phyloP scores from a whole-genome alignment of 2,113 vertebrate genomes.

The Cyanistes caeruleus region DNA sequence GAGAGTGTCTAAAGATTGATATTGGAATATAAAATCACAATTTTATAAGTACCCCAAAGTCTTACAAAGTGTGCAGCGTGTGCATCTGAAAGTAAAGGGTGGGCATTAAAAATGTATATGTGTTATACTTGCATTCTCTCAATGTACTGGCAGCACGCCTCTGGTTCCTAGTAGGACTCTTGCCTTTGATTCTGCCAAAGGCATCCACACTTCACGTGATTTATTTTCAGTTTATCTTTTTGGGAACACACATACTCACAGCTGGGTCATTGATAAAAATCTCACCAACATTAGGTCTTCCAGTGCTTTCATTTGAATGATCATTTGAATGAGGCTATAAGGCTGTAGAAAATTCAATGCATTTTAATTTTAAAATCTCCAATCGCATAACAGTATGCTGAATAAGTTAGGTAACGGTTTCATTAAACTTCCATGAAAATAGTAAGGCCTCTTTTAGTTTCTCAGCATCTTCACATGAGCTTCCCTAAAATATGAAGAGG shows the following conservation, averaged over 20 bases:
- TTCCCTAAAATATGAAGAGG: constrained; percentile 6
- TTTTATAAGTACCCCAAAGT: not conserved
- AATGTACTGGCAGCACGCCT: not conserved
- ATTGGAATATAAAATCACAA: not conserved
- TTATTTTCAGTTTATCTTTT: constrained; percentile 20
- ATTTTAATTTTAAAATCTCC: constrained; percentile 5
- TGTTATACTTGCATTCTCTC: not conserved
- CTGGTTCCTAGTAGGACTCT: not conserved
- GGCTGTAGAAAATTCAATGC: not conserved
- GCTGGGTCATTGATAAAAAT: not conserved
- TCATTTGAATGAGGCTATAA: not conserved
- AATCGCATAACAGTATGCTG: not conserved
- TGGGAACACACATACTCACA: not conserved
- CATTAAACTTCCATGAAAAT: constrained; percentile 5
- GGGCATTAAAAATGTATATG: not conserved
- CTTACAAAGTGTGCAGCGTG: not conserved
- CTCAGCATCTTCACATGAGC: not conserved
- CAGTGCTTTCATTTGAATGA: not conserved
- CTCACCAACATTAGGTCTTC: not conserved
- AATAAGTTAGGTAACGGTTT: not conserved
- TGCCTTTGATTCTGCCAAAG: not conserved
- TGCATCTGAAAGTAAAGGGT: not conserved
- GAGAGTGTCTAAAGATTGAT: not conserved
- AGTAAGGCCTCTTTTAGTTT: constrained; percentile 5
- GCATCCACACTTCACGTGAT: not conserved